Base-by-base conservation (phyloP, 2,113 vertebrate species). In the Mastomys natalensis region DNA sequence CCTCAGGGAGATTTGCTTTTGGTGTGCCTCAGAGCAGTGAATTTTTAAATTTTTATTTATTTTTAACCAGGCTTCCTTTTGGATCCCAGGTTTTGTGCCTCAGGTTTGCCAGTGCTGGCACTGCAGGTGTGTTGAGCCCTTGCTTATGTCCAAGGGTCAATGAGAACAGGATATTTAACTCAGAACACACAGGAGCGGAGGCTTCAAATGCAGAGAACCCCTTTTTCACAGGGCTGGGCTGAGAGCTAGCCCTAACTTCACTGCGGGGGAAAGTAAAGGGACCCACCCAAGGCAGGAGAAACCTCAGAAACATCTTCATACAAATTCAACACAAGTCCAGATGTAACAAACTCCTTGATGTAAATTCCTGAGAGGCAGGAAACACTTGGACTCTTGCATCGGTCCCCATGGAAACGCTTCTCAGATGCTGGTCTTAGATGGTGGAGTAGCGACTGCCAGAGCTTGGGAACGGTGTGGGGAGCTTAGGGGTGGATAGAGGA, bases 151-250 rank as follows among this genome's bases (percentile, higher is more conserved):
- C 5, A 24, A 64, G 66, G 84, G 73, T 19, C 21, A 48, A 9
- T 58, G 29, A 68, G 43, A 70, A 89, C 80, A 40, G 34, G 88
- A 9, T 8, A 4, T 90, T 77, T 43, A 45, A 87, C 53, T 34
- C 45, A 73, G 62, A 21, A 2, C 78, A 55, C 34, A n/a, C 10
- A 26, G 77, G 22, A 48, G 34, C 1, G 2, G 78, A 22, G 34
- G 34, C 53, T 15, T 37, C 17, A 3, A 21, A 55, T 51, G 70
- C 37, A 40, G 37, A 15, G 16, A 7, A 51, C 43, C 12, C 31
- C 1, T 22, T 1, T 17, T 19, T 24, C 55, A 13, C 37, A 64
- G 19, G 53, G 31, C 4, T 5, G 17, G n/a, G 40, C 10, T 0
- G 6, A 58, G 72, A 22, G 68, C 58, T 3, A 16, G 31, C 43